A percentile compares a stretch with the other conserved stretches of the same genome.
These are phyloP conservation scores for Agrypnus murinus DNA, from an alignment of 2,888 invertebrate species.

Conservation along the genomic window DNA sequence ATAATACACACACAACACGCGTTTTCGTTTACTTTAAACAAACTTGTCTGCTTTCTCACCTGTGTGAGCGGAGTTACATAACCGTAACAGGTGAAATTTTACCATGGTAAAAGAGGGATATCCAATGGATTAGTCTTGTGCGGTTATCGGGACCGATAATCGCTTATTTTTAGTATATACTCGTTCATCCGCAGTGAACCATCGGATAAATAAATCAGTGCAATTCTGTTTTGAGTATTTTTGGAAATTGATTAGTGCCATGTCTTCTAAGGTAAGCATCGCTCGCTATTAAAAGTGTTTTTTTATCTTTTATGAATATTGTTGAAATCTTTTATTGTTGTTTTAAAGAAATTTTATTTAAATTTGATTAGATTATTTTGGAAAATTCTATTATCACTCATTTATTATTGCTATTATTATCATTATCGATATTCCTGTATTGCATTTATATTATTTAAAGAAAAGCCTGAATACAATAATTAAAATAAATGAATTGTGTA, in stretches of 20 bases:
- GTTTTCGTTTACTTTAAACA: conserved; percentile 51
- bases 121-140: conserved; percentile 19
- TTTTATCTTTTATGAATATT: no score
- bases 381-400: no score
- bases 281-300: neutral
- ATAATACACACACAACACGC: no score
- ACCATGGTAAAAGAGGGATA: conserved; percentile 33
- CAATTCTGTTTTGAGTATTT: neutral
- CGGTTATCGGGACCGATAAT: conserved; percentile 14
- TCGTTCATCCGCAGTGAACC: conserved; percentile 8
- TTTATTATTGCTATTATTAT: no score
- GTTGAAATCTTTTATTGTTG: no score
- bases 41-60: conserved; percentile 54
- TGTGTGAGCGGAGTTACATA: conserved; percentile 57
- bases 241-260: conserved; percentile 16
- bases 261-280: conserved; percentile 44
- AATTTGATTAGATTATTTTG: no score
- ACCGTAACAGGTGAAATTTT: conserved; percentile 56
- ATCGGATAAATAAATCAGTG: conserved; percentile 13
- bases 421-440: no score
- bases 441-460: no score
- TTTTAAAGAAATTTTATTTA: no score
- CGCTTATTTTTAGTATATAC: no score
- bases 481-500: no score
- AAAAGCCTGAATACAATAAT: no score